A percentile compares a stretch with the other conserved stretches of the same genome.
Evolutionary conservation across 92 coral and sea anemone species (phyloP).

Genomic region (Epizoanthus ramosus): DNA sequence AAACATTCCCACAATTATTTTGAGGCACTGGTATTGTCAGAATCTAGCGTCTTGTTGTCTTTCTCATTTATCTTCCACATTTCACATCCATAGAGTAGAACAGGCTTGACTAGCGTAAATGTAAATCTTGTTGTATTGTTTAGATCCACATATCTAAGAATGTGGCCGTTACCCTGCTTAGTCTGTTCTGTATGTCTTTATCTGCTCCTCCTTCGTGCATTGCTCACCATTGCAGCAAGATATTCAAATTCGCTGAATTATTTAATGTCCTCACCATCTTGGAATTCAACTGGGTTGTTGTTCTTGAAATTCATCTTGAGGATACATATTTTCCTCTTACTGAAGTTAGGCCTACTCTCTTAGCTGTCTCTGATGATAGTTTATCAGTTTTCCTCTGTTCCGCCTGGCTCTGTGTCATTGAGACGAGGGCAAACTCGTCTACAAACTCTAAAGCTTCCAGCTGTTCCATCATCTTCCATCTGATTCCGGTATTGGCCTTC

Average conservation of each 20-base stretch:
- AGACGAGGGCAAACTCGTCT: neutral
- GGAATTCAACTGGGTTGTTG: neutral
- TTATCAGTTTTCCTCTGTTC: neutral
- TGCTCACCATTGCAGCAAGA: no score
- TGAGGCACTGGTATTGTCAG: neutral
- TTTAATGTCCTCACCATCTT: neutral
- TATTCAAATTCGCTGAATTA: neutral
- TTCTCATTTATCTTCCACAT: no score
- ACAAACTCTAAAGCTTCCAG: neutral
- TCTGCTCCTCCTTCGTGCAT: no score
- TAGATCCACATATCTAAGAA: no score
- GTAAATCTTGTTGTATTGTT: no score
- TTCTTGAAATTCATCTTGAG: neutral
- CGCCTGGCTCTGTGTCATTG: neutral
- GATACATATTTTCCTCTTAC: neutral
- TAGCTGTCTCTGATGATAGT: neutral
- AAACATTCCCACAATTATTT: neutral
- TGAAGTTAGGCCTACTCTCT: neutral
- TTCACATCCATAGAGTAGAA: neutral
- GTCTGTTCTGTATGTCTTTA: no score
- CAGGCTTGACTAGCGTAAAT: neutral
- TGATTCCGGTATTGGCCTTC: constrained; percentile 9
- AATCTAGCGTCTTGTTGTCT: neutral
- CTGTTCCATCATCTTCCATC: neutral
- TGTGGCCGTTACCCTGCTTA: no score